phyloP scores from a whole-genome alignment of 2,113 vertebrate genomes.

The Catharus fuscescens region DNA sequence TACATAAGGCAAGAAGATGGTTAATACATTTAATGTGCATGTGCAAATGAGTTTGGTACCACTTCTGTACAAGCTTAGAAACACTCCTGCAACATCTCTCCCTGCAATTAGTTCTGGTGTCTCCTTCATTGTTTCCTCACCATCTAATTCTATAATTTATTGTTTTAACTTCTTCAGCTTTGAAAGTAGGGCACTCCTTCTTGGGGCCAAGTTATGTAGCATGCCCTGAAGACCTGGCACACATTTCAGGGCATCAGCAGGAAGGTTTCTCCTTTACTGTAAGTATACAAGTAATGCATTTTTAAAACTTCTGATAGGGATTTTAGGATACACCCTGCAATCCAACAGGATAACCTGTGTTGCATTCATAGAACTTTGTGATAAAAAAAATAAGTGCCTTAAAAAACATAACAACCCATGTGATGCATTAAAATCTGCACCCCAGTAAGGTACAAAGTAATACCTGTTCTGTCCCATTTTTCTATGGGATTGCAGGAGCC shows the following conservation, averaged over 20 bases:
- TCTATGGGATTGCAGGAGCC: not conserved
- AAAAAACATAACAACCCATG: not conserved
- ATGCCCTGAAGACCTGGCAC: constrained; percentile 48
- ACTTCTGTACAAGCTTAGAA: not conserved
- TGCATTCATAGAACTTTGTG: not conserved
- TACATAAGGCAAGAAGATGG: not conserved
- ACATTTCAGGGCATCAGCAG: constrained; percentile 11
- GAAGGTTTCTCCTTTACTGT: not conserved
- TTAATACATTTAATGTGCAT: not conserved
- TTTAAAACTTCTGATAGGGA: not conserved
- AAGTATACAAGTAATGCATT: not conserved
- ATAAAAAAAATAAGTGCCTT: not conserved
- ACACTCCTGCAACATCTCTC: not conserved
- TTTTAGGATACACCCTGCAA: not conserved
- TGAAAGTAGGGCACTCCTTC: not conserved
- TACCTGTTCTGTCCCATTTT: not conserved
- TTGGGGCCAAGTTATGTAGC: not conserved
- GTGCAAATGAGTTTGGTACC: not conserved
- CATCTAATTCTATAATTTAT: not conserved
- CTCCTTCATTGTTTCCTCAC: not conserved
- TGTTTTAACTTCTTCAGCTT: not conserved
- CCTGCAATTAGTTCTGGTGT: not conserved
- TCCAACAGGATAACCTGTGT: not conserved
- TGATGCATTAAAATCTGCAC: not conserved
- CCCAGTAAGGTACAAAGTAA: not conserved